Evolutionary conservation across 92 coral and sea anemone species (phyloP), one percentile per base, ranked within the genome.

Genomic region (Siderastrea siderea): DNA sequence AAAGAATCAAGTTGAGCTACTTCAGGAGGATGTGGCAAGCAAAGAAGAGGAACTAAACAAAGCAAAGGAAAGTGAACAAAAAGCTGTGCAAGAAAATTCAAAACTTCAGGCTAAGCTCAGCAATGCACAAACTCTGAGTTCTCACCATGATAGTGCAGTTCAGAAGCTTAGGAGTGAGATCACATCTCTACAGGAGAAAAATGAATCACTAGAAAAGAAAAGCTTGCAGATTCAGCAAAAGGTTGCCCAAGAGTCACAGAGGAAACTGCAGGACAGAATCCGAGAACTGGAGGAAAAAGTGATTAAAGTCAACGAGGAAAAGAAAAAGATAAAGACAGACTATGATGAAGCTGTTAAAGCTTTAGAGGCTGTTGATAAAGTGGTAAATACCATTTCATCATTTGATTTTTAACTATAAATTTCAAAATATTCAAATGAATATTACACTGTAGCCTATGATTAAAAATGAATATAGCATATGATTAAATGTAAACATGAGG

Each of bases 301-400:
- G 83, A 93, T 92, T 5, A 87, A 95, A 53, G 93, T 95, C 4
- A 96, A 96, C 38, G 92, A 85, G 1, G 96, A 92, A 63, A 92
- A 92, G 77, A 90, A 92, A 84, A 94, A 95, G 77, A 58, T 98
- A 44, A 78, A 95, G 48, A 73, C 91, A 13, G 98, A 94, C 76
- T 98, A 98, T 81, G 94, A 98, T 11, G 99, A 98, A 78, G 96
- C 98, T 67, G 95, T 98, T n/a, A 98, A 89, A 61, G 99, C 99
- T 47, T 79, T 98, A n/a, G 99, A 98, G 71, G 99, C 98, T 84
- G 99, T 96, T 4, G 99, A 98, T 77, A 95, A 96, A 91, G 96
- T 96, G 93, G 99, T 98, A 82, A 86, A 85, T 7, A 44, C 38
- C 38, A 26, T 26, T 26, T 26, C 38, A 26, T 26, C 38, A 26